A percentile compares a stretch with the other conserved stretches of the same genome.
phyloP scores from a whole-genome alignment of 2,888 invertebrate genomes.

The Tiliacea citrago region DNA sequence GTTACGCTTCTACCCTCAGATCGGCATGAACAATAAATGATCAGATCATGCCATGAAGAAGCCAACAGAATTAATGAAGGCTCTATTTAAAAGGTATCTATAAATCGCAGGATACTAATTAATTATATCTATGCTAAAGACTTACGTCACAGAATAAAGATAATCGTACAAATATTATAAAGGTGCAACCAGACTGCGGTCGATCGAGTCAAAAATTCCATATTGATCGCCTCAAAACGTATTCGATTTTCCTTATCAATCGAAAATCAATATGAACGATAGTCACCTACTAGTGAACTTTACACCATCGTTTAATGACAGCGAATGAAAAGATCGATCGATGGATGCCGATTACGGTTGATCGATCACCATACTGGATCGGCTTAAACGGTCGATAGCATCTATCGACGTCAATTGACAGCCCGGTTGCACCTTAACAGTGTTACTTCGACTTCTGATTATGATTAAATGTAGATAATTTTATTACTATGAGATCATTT shows the following conservation, averaged over 20 bases:
- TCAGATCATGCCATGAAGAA: background rate
- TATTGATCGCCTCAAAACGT: background rate
- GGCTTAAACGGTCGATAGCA: background rate
- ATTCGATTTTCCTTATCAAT: background rate
- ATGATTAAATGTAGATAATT: slow-evolving; percentile 3
- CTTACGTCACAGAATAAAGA: background rate
- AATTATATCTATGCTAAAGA: background rate
- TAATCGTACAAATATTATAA: background rate
- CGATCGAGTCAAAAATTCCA: background rate
- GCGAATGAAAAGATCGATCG: background rate
- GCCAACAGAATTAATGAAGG: background rate
- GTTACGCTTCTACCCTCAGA: background rate
- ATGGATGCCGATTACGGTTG: background rate
- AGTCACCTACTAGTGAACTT: background rate
- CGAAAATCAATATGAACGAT: background rate
- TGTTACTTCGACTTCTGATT: background rate
- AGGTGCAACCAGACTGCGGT: background rate
- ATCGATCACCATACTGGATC: background rate
- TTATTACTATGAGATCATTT: background rate
- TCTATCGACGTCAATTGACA: background rate
- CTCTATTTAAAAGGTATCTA: background rate
- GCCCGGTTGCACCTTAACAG: background rate
- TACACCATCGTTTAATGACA: background rate
- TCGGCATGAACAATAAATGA: background rate
- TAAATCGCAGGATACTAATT: background rate